phyloP scores from a whole-genome alignment of 2,888 invertebrate species.

The Phyto melanocephala region DNA sequence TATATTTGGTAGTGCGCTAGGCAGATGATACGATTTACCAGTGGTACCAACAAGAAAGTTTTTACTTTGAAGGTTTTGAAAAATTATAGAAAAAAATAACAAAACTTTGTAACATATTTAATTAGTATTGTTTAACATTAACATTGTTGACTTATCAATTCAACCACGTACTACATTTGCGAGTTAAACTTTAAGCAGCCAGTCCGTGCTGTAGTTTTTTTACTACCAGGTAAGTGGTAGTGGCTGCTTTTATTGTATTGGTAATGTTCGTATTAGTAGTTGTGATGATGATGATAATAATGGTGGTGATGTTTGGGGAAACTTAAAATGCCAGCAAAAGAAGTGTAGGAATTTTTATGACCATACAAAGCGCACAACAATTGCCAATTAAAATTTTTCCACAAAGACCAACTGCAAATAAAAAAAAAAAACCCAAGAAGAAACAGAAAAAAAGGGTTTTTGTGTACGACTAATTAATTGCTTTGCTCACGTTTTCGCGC shows the following conservation, averaged over 20 bases:
- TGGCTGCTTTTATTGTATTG: slow-evolving; percentile 18
- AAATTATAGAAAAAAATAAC: no score
- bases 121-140: no score
- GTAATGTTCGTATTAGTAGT: slow-evolving; percentile 42
- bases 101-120: no score
- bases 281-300: background rate
- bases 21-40: no score
- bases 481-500: slow-evolving; percentile 73
- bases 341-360: slow-evolving; percentile 73
- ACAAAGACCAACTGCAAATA: slow-evolving; percentile 65
- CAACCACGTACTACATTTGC: background rate
- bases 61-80: no score
- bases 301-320: slow-evolving; percentile 54
- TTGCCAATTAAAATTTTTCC: slow-evolving; percentile 76
- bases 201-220: no score
- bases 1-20: no score
- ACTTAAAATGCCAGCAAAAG: slow-evolving; percentile 59
- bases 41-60: no score
- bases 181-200: background rate
- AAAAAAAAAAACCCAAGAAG: slow-evolving; percentile 22
- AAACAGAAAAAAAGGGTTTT: slow-evolving; percentile 70
- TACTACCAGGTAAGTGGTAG: no score
- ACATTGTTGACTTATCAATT: background rate
- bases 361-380: slow-evolving; percentile 74
- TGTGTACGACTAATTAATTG: slow-evolving; percentile 76